A percentile compares a stretch with the other conserved stretches of the same genome.
phyloP scores from a whole-genome alignment of 2,797 vertebrate species.

The Coregonus suidteri region DNA sequence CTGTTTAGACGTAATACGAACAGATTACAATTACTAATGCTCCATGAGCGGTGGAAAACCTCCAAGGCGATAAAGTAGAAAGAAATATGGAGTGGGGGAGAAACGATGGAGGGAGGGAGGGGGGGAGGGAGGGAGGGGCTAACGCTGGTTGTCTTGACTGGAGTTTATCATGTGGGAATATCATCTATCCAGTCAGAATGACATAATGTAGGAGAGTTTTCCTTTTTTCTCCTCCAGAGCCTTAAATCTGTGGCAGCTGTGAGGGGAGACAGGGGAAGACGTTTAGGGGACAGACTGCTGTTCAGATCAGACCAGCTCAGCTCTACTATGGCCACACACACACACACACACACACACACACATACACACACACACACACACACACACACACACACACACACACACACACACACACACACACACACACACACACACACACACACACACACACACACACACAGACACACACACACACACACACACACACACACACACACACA shows the following conservation, averaged over 20 bases:
- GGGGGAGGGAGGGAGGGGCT: background rate
- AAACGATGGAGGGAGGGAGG: background rate
- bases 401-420: too few relatives aligned
- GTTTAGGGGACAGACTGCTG: slow-evolving; percentile 37
- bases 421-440: too few relatives aligned
- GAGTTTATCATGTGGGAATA: slow-evolving; percentile 28
- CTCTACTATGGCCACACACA: too few relatives aligned
- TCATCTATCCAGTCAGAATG: slow-evolving; percentile 19
- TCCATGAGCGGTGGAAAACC: slow-evolving; percentile 5
- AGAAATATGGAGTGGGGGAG: background rate
- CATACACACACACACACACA: background rate
- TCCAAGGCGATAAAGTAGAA: background rate
- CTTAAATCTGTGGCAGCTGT: slow-evolving; percentile 34
- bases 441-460: slow-evolving; percentile 41
- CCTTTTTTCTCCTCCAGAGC: background rate
- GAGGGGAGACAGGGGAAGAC: slow-evolving; percentile 44
- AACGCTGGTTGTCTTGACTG: slow-evolving; percentile 12
- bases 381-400: too few relatives aligned
- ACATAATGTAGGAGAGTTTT: slow-evolving; percentile 26
- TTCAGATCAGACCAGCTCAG: too few relatives aligned
- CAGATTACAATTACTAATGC: background rate
- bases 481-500: too few relatives aligned
- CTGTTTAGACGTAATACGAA: slow-evolving; percentile 10
- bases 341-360: background rate
- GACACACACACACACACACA: too few relatives aligned